phyloP scores from a whole-genome alignment of 64 coral and sea anemone genomes.

The Montipora sp. region DNA sequence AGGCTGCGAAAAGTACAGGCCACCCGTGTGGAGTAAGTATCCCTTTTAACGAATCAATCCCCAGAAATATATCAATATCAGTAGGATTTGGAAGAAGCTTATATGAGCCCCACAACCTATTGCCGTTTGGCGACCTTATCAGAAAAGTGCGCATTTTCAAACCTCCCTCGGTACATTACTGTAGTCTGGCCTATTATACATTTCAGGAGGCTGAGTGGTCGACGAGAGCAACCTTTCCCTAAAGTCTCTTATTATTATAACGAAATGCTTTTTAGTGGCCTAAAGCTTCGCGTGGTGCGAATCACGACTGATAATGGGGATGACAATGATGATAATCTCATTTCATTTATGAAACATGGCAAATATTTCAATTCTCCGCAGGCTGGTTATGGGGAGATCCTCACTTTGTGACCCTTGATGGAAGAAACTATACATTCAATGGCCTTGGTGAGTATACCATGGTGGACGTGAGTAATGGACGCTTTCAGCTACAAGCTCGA shows the following conservation, averaged over 20 bases:
- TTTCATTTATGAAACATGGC: neutral
- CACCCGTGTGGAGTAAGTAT: slow-evolving; percentile 47
- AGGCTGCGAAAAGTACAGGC: slow-evolving; percentile 24
- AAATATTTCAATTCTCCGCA: neutral
- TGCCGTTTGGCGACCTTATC: too few species aligned
- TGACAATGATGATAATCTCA: neutral
- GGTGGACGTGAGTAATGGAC: slow-evolving; percentile 33
- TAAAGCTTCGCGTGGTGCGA: too few species aligned
- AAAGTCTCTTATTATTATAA: too few species aligned
- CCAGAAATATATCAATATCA: too few species aligned
- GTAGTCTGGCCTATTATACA: neutral
- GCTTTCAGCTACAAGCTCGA: slow-evolving; percentile 39
- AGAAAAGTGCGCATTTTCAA: neutral
- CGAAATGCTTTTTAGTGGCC: too few species aligned
- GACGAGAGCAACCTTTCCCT: too few species aligned
- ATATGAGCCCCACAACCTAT: too few species aligned
- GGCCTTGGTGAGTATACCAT: slow-evolving; percentile 22
- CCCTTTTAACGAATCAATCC: neutral
- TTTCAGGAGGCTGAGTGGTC: neutral
- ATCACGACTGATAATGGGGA: too few species aligned
- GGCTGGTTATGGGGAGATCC: slow-evolving; percentile 73
- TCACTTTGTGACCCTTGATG: slow-evolving; percentile 60
- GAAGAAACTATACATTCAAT: slow-evolving; percentile 49
- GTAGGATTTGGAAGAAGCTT: too few species aligned
- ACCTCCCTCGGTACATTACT: neutral